phyloP scores from a whole-genome alignment of 2,888 invertebrate genomes.

The Boloria selene region DNA sequence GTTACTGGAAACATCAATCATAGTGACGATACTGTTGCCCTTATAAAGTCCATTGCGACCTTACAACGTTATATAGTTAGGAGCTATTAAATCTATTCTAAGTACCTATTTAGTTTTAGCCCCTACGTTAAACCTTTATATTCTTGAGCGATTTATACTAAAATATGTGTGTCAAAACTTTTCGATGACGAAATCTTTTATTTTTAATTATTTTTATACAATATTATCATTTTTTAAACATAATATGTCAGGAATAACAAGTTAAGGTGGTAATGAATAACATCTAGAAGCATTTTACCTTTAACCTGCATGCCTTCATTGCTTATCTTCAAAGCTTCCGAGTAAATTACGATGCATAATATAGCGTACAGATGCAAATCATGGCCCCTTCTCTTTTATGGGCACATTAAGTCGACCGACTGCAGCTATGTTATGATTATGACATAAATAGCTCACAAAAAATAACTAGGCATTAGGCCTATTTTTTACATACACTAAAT shows the following conservation, averaged over 20 bases:
- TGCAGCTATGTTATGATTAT: constrained; percentile 60
- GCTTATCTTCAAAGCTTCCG: constrained; percentile 45
- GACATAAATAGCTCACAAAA: constrained; percentile 65
- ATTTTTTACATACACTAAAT: constrained; percentile 53
- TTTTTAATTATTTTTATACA: neutral
- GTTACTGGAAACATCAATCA: constrained; percentile 42
- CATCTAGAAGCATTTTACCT: constrained; percentile 46
- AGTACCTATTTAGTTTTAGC: constrained; percentile 23
- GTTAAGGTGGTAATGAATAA: neutral
- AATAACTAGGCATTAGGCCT: constrained; percentile 51
- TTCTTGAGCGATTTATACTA: neutral
- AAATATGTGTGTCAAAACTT: neutral
- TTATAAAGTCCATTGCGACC: constrained; percentile 32
- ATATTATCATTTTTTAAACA: neutral
- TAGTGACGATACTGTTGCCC: constrained; percentile 32
- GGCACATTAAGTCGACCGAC: constrained; percentile 54
- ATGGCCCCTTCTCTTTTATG: constrained; percentile 56
- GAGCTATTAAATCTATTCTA: constrained; percentile 29
- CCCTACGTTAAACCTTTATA: neutral
- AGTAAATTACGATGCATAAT: constrained; percentile 59
- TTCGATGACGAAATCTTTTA: no score
- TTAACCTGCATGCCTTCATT: constrained; percentile 42
- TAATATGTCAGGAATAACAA: neutral
- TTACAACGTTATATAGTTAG: constrained; percentile 19
- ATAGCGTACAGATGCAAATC: constrained; percentile 70